These are phyloP conservation scores for Ursus arctos DNA, from an alignment of 2,113 vertebrate genomes.

Conservation along the genomic window DNA sequence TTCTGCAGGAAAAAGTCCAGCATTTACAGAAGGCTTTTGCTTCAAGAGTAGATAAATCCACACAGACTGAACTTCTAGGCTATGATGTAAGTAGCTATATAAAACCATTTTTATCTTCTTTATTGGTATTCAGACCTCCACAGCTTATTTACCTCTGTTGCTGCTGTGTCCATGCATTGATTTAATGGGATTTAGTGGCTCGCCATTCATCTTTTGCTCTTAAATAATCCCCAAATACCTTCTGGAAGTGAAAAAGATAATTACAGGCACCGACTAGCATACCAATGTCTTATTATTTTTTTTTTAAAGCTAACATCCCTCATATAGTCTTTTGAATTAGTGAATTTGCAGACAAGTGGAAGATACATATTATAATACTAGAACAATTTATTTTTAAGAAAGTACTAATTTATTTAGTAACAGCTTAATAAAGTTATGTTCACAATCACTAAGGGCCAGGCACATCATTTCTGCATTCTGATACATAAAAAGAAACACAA, in stretches of 20 bases:
- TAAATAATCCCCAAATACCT: conserved; percentile 77
- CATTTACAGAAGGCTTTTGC: conserved; percentile 92
- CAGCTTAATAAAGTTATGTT: conserved; percentile 77
- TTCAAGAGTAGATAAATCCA: conserved; percentile 95
- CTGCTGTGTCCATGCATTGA: conserved; percentile 74
- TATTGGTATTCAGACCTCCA: conserved; percentile 74
- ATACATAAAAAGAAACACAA: conserved; percentile 45
- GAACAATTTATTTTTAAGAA: conserved; percentile 70
- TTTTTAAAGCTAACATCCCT: conserved; percentile 76
- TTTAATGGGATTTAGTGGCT: conserved; percentile 67
- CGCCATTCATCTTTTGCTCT: conserved; percentile 75
- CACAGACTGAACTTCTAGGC: conserved; percentile 95
- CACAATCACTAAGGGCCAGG: conserved; percentile 65
- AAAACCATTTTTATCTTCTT: conserved; percentile 70
- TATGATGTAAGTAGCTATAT: conserved; percentile 94
- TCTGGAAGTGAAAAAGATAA: conserved; percentile 76
- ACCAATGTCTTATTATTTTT: conserved; percentile 68
- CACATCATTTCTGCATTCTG: conserved; percentile 55
- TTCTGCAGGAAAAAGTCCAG: conserved; percentile 93
- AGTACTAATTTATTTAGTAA: conserved; percentile 77
- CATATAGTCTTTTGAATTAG: conserved; percentile 73
- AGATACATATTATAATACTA: conserved; percentile 54
- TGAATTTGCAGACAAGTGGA: conserved; percentile 61
- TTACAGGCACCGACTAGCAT: conserved; percentile 67
- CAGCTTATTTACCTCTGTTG: conserved; percentile 75